phyloP scores from a whole-genome alignment of 35 echinoderm and acorn worm species.

The Ophiothrix spiculata region DNA sequence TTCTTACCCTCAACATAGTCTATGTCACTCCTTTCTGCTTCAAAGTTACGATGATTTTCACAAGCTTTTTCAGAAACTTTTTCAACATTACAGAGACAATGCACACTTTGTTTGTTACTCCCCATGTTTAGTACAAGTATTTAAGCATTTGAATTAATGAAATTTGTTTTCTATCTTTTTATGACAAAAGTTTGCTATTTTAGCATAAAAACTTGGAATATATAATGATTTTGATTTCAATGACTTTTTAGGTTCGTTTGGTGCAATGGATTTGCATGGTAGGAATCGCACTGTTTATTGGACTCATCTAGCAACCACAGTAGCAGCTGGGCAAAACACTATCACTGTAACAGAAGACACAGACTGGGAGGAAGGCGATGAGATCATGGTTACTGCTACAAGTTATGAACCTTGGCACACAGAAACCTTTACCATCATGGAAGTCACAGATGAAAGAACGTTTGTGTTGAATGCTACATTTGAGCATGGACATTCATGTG shows the following conservation, averaged over 20 bases:
- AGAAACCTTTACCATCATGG: conserved; percentile 59
- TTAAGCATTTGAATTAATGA: no score
- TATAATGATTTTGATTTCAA: no score
- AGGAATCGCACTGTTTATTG: conserved; percentile 24
- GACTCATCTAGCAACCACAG: conserved; percentile 43
- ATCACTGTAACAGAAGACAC: conserved; percentile 41
- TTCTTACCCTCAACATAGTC: no score
- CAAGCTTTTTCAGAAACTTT: no score
- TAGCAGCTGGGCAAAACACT: conserved; percentile 25
- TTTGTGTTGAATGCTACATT: conserved; percentile 51
- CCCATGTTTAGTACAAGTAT: no score
- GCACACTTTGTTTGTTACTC: no score
- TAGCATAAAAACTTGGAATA: no score
- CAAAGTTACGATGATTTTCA: no score
- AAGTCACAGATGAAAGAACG: conserved; percentile 23
- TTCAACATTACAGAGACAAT: no score
- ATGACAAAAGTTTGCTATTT: no score
- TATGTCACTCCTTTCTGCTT: no score
- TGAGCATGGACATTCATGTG: conserved; percentile 48
- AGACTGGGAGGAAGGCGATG: conserved; percentile 47
- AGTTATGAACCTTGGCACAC: conserved; percentile 69
- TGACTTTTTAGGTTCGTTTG: conserved; percentile 80
- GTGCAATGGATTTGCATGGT: conserved; percentile 54
- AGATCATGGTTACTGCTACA: conserved; percentile 66
- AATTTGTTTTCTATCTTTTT: no score